These are phyloP conservation scores for Rhaphigaster nebulosa DNA, from an alignment of 2,888 invertebrate species.

Conservation along the genomic window DNA sequence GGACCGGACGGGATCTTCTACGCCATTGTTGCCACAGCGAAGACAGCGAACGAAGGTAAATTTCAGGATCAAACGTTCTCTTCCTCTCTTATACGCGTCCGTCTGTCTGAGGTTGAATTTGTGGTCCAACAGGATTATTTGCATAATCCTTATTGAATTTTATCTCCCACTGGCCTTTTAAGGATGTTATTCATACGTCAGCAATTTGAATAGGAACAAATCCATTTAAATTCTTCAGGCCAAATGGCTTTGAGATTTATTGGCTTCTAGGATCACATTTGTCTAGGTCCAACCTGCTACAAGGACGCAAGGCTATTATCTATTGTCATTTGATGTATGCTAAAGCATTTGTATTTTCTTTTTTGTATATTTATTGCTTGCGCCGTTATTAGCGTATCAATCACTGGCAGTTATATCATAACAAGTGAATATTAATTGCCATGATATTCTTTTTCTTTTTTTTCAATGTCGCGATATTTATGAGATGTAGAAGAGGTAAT, in stretches of 20 bases:
- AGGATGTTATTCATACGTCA: slow-evolving; percentile 39
- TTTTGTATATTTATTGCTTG: background rate
- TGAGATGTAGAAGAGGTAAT: background rate
- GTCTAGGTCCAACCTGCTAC: background rate
- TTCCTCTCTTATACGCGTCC: background rate
- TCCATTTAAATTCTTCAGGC: slow-evolving; percentile 47
- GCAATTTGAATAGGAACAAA: slow-evolving; percentile 36
- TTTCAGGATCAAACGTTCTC: slow-evolving; percentile 11
- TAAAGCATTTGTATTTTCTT: background rate
- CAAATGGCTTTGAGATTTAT: slow-evolving; percentile 43
- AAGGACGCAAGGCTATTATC: background rate
- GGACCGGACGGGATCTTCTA: background rate
- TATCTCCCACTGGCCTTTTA: slow-evolving; percentile 25
- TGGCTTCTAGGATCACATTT: slow-evolving; percentile 15
- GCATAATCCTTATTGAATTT: slow-evolving; percentile 44
- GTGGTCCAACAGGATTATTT: background rate
- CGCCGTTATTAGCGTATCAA: background rate
- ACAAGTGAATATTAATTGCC: background rate
- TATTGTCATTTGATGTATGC: slow-evolving; percentile 18
- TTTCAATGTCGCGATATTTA: background rate
- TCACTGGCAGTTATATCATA: background rate
- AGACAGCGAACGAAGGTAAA: background rate
- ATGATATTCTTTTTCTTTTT: background rate
- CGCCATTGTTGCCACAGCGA: background rate
- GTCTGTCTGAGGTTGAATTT: background rate